phyloP scores from a whole-genome alignment of 2,797 vertebrate species.

The Danio aesculapii region DNA sequence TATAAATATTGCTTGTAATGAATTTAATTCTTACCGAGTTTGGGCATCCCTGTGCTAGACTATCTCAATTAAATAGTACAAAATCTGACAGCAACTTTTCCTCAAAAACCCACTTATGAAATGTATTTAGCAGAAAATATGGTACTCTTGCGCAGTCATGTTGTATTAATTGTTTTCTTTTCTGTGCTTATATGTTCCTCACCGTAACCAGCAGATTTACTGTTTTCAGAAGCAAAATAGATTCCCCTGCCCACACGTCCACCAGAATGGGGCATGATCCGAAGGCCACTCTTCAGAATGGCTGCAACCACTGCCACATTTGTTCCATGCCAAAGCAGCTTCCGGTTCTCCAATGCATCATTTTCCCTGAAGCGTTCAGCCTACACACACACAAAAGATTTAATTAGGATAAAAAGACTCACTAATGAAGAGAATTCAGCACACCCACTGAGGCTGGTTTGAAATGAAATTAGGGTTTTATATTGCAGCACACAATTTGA shows the following conservation, averaged over 20 bases:
- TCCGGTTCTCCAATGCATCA: conserved; percentile 82
- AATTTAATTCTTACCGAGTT: no score
- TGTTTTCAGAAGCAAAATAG: conserved; percentile 93
- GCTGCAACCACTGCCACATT: conserved; percentile 89
- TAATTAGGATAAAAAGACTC: conserved; percentile 29
- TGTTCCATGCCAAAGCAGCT: conserved; percentile 93
- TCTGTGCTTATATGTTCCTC: neutral
- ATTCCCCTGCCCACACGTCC: conserved; percentile 90
- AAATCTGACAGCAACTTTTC: no score
- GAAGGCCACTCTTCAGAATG: conserved; percentile 90
- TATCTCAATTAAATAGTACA: no score
- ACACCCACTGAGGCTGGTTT: conserved; percentile 16
- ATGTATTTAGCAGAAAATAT: no score
- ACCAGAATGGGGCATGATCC: conserved; percentile 93
- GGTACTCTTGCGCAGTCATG: neutral
- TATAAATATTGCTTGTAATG: no score
- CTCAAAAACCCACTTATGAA: no score
- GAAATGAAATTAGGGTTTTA: neutral
- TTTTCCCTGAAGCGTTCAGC: conserved; percentile 79
- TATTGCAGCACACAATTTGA: neutral
- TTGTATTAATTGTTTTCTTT: neutral
- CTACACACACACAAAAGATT: conserved; percentile 67
- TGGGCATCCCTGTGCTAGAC: no score
- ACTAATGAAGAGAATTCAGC: conserved; percentile 24
- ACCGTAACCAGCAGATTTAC: conserved; percentile 89